phyloP scores from a whole-genome alignment of 1,140 invertebrate species.

The Coptotermes formosanus region DNA sequence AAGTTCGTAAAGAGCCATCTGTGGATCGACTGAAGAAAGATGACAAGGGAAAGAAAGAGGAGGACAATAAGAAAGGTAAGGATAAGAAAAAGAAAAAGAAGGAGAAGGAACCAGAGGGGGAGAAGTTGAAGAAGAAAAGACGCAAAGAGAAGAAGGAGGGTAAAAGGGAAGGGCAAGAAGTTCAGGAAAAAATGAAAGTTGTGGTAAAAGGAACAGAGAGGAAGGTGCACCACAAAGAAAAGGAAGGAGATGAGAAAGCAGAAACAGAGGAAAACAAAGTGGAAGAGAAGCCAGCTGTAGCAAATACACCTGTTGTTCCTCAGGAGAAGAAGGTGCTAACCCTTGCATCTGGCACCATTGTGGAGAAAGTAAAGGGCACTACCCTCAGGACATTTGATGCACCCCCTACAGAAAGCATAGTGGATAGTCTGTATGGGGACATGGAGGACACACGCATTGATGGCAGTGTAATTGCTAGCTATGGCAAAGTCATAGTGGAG shows the following conservation, averaged over 20 bases:
- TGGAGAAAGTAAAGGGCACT: conserved; percentile 13
- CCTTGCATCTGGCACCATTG: neutral
- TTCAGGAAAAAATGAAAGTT: neutral
- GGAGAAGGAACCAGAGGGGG: conserved; percentile 21
- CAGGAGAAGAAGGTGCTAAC: neutral
- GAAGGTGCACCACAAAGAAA: neutral
- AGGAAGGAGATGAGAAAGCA: neutral
- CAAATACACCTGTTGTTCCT: neutral
- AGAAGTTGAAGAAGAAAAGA: conserved; percentile 27
- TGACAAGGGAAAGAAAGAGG: conserved; percentile 25
- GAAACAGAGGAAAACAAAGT: conserved; percentile 22
- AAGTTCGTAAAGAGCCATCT: conserved; percentile 30
- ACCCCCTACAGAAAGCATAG: conserved; percentile 30
- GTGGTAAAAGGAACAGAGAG: neutral
- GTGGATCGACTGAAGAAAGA: conserved; percentile 25
- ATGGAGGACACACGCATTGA: conserved; percentile 34
- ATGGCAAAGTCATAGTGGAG: conserved; percentile 10
- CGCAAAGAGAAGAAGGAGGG: conserved; percentile 29
- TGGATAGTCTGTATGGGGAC: conserved; percentile 30
- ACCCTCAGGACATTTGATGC: conserved; percentile 25
- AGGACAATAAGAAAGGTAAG: conserved; percentile 24
- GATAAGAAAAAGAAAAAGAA: conserved; percentile 31
- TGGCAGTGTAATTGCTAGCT: conserved; percentile 23
- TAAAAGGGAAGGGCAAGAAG: neutral
- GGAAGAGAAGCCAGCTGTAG: neutral